A percentile compares a stretch with the other conserved stretches of the same genome.
Evolutionary conservation across 2,797 vertebrate genomes (phyloP).

Genomic region (Sebastes iracundus): DNA sequence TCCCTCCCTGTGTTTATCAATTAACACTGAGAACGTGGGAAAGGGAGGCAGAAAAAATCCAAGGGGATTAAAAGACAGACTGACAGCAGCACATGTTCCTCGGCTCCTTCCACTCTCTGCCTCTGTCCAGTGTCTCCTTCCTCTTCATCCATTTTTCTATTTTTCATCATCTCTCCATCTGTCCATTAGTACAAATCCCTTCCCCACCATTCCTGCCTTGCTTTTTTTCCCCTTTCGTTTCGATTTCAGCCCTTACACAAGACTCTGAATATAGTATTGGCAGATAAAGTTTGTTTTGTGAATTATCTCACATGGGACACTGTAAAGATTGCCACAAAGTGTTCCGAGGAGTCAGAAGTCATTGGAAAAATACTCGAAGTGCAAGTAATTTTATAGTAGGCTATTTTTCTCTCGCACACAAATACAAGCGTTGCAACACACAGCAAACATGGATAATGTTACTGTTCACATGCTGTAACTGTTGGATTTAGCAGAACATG

Average conservation of each 20-base stretch:
- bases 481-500: background rate
- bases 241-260: background rate
- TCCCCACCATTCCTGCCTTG: background rate
- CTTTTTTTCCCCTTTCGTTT: constrained; percentile 1
- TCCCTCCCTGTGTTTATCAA: constrained; percentile 84
- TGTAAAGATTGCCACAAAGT: constrained; percentile 8
- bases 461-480: background rate
- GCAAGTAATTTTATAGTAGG: background rate
- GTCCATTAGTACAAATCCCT: constrained; percentile 24
- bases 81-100: constrained; percentile 83
- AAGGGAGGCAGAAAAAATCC: constrained; percentile 79
- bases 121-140: constrained; percentile 35
- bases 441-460: constrained; percentile 10
- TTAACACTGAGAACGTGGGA: constrained; percentile 87
- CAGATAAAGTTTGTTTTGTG: constrained; percentile 23
- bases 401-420: constrained; percentile 6
- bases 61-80: constrained; percentile 81
- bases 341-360: background rate
- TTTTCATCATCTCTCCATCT: constrained; percentile 33
- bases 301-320: background rate
- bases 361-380: constrained; percentile 5
- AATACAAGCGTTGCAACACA: constrained; percentile 9
- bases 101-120: constrained; percentile 39
- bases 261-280: background rate
- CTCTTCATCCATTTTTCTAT: constrained; percentile 29